These are phyloP conservation scores for Leptodactylus fallax DNA, from an alignment of 2,797 vertebrate genomes.

Conservation along the genomic window DNA sequence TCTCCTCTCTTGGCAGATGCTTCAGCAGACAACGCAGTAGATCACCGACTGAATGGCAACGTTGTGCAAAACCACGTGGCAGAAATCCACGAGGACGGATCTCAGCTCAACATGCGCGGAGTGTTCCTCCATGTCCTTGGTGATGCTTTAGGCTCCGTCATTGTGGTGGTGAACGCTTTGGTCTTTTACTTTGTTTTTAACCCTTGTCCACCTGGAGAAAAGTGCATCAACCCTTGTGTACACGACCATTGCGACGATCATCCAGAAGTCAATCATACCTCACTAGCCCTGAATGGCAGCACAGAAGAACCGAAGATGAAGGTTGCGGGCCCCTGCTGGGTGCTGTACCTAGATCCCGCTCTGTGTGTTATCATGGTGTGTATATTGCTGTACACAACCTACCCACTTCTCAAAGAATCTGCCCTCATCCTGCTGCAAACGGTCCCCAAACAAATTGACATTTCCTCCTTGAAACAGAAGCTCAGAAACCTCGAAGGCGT, in stretches of 20 bases:
- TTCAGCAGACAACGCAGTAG: slow-evolving; percentile 73
- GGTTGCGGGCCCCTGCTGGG: slow-evolving; percentile 91
- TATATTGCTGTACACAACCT: slow-evolving; percentile 96
- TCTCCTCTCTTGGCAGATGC: slow-evolving; percentile 74
- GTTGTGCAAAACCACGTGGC: slow-evolving; percentile 79
- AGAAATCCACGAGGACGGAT: slow-evolving; percentile 74
- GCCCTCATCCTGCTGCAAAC: slow-evolving; percentile 98
- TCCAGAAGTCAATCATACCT: slow-evolving; percentile 77
- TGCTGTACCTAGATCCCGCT: slow-evolving; percentile 93
- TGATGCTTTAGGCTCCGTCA: slow-evolving; percentile 96
- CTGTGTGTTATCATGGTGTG: slow-evolving; percentile 95
- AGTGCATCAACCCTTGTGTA: slow-evolving; percentile 85
- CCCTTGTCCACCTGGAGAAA: slow-evolving; percentile 77
- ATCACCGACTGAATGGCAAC: slow-evolving; percentile 88
- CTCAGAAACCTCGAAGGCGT: slow-evolving; percentile 88
- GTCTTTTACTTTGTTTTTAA: slow-evolving; percentile 91
- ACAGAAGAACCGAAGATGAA: slow-evolving; percentile 56
- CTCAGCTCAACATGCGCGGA: slow-evolving; percentile 97
- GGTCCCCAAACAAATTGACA: slow-evolving; percentile 96
- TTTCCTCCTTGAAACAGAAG: slow-evolving; percentile 86
- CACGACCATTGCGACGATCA: slow-evolving; percentile 78
- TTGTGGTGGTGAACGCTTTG: slow-evolving; percentile 91
- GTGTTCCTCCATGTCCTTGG: slow-evolving; percentile 97
- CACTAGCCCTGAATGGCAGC: slow-evolving; percentile 62
- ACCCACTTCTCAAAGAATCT: slow-evolving; percentile 95